Conservation (phyloP, 37 sponge, comb jelly and placozoan genomes). For the Halisarca cf. caerulea region DNA sequence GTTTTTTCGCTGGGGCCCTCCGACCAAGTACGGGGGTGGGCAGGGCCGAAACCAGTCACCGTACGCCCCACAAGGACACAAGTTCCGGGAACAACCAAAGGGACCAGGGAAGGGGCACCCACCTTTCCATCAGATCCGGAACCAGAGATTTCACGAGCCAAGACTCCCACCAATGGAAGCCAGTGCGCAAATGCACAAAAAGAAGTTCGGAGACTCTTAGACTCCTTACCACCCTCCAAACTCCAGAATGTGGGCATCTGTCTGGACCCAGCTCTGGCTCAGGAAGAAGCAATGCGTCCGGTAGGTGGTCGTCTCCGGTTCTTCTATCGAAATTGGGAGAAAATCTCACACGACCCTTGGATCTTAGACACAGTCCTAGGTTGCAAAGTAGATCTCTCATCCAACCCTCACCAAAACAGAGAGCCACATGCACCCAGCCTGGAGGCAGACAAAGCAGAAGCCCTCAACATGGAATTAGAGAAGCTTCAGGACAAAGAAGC, state of each 20-base stretch:
- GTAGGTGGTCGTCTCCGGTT: slow-evolving; percentile 13
- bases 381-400: no score
- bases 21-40: not conserved
- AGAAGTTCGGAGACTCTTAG: not conserved
- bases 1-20: not conserved
- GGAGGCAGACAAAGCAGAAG: not conserved
- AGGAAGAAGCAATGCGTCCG: not conserved
- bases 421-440: not conserved
- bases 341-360: slow-evolving; percentile 42
- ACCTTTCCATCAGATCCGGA: not conserved
- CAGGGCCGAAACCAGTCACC: not conserved
- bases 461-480: not conserved
- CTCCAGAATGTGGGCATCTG: not conserved
- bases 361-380: slow-evolving; percentile 39
- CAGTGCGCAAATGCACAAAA: not conserved
- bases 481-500: not conserved
- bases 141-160: not conserved
- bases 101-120: not conserved
- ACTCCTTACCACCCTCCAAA: not conserved
- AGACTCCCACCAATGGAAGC: not conserved
- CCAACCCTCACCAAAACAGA: not conserved
- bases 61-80: not conserved
- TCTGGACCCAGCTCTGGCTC: not conserved
- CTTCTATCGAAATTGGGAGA: slow-evolving; percentile 16
- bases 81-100: not conserved